Conservation (phyloP, 2,888 invertebrate species). For the Silvanus unidentatus region DNA sequence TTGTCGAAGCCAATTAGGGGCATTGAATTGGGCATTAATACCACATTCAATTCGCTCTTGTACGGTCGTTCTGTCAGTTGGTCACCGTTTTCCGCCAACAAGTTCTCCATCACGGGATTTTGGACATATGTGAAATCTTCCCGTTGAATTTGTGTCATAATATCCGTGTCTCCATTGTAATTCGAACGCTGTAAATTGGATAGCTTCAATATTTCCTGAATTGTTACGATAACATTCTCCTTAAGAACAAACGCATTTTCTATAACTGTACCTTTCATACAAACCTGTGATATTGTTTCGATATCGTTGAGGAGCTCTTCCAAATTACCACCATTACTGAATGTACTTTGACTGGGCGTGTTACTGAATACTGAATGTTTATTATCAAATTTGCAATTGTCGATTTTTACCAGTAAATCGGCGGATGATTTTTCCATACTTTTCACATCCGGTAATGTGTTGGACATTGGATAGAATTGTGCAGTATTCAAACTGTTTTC, state of each 20-base stretch:
- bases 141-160: conserved; percentile 12
- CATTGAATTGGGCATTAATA: conserved; percentile 46
- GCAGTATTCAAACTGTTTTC: conserved; percentile 28
- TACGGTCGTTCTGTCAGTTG: conserved; percentile 32
- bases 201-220: conserved; percentile 33
- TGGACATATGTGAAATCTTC: conserved; percentile 17
- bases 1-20: conserved; percentile 45
- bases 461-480: conserved; percentile 30
- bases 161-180: conserved; percentile 6
- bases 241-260: neutral
- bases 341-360: conserved; percentile 35
- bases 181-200: conserved; percentile 29
- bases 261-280: conserved; percentile 2
- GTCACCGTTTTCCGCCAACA: conserved; percentile 9
- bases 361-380: conserved; percentile 22
- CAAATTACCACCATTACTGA: conserved; percentile 53
- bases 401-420: conserved; percentile 43
- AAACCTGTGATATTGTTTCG: conserved; percentile 51
- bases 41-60: conserved; percentile 45
- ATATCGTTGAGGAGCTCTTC: conserved; percentile 65
- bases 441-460: conserved; percentile 15
- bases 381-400: conserved; percentile 36
- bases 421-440: conserved; percentile 35
- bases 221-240: conserved; percentile 13
- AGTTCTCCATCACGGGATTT: conserved; percentile 15